Evolutionary conservation across 1,140 invertebrate species (phyloP).

Genomic region (Drosophila equinoxialis): DNA sequence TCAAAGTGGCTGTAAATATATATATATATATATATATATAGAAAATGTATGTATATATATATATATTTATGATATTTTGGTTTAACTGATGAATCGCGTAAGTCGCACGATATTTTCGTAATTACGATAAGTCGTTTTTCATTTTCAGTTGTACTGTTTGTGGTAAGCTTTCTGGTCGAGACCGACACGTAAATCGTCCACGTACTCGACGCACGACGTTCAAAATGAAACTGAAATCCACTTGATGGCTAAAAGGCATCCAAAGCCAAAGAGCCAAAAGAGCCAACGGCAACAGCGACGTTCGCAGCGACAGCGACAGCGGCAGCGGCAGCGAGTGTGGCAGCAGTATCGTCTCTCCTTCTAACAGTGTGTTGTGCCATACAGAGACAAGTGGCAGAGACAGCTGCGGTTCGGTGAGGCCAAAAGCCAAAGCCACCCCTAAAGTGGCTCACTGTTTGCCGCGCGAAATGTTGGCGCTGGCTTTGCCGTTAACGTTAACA

Average conservation of each 20-base stretch:
- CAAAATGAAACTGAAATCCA: slow-evolving; percentile 82
- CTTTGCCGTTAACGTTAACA: slow-evolving; percentile 23
- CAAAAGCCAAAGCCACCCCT: slow-evolving; percentile 62
- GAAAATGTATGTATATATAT: too few species aligned
- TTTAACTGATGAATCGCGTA: slow-evolving; percentile 9
- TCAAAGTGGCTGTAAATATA: background rate
- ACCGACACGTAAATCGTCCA: slow-evolving; percentile 44
- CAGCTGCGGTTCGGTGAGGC: slow-evolving; percentile 24
- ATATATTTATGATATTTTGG: slow-evolving; percentile 8
- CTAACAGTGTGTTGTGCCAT: background rate
- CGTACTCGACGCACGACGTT: slow-evolving; percentile 78
- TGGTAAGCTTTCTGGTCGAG: slow-evolving; percentile 27
- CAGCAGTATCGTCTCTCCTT: background rate
- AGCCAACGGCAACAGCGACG: slow-evolving; percentile 32
- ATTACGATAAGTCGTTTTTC: slow-evolving; percentile 17
- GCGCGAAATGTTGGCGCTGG: slow-evolving; percentile 36
- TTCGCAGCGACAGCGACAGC: slow-evolving; percentile 1
- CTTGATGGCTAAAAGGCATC: slow-evolving; percentile 59
- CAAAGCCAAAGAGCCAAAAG: slow-evolving; percentile 58
- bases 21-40: background rate
- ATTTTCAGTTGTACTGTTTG: slow-evolving; percentile 16
- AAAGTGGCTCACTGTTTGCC: slow-evolving; percentile 38
- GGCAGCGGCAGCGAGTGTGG: slow-evolving; percentile 3
- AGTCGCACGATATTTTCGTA: slow-evolving; percentile 9
- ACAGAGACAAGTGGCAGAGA: slow-evolving; percentile 30